Percentiles rank a stretch among this genome's conserved stretches.
Evolutionary conservation across 2,888 invertebrate genomes (phyloP).

Genomic region (Sturmia bella): DNA sequence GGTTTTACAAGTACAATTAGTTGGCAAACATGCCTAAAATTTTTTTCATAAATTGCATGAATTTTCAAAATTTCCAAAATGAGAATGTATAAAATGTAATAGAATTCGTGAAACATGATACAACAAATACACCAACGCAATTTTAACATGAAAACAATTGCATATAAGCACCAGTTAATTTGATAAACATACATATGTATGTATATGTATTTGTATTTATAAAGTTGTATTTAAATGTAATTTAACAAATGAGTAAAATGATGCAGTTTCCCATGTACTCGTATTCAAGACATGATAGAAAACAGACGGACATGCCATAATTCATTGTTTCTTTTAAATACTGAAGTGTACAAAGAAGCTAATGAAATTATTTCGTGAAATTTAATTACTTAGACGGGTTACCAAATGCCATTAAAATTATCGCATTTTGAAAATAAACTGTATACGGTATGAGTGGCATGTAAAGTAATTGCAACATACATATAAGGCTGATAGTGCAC

Average conservation of each 20-base stretch:
- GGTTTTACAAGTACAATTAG: slow-evolving; percentile 70
- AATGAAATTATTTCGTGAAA: slow-evolving; percentile 63
- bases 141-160: background rate
- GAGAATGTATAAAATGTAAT: slow-evolving; percentile 39
- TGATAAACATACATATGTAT: background rate
- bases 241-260: slow-evolving; percentile 32
- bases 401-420: slow-evolving; percentile 4
- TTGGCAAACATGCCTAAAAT: slow-evolving; percentile 69
- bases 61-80: slow-evolving; percentile 61
- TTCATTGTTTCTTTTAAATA: slow-evolving; percentile 65
- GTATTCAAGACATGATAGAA: slow-evolving; percentile 59
- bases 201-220: slow-evolving; percentile 22
- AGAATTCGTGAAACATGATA: slow-evolving; percentile 39
- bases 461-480: too few relatives aligned
- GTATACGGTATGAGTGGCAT: too few relatives aligned
- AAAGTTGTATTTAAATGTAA: background rate
- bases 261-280: slow-evolving; percentile 40
- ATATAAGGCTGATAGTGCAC: too few relatives aligned
- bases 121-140: slow-evolving; percentile 1
- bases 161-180: background rate
- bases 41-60: slow-evolving; percentile 68
- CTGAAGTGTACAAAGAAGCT: slow-evolving; percentile 52
- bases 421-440: too few relatives aligned
- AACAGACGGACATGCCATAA: slow-evolving; percentile 48
- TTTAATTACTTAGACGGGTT: slow-evolving; percentile 55